A percentile compares a stretch with the other conserved stretches of the same genome.
These are phyloP conservation scores for Xylocampa areola DNA, from an alignment of 2,888 invertebrate genomes.

Conservation along the genomic window DNA sequence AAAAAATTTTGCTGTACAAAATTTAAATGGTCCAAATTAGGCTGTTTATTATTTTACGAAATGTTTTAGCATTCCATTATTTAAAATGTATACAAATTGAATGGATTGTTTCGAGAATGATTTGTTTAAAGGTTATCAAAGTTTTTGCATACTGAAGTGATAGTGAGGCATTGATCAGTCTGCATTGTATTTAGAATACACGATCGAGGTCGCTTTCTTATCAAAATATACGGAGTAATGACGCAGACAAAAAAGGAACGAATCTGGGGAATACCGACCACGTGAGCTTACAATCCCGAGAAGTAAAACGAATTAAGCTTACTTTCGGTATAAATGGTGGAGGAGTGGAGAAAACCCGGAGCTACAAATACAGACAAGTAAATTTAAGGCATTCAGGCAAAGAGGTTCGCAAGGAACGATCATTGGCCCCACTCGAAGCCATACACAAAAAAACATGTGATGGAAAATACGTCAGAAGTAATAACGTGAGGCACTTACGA, in stretches of 20 bases:
- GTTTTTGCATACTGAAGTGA: conserved; percentile 39
- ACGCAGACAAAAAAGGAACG: conserved; percentile 18
- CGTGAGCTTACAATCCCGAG: conserved; percentile 16
- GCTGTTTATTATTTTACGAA: conserved; percentile 6
- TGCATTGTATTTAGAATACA: conserved; percentile 55
- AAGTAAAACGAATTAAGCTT: too few species aligned
- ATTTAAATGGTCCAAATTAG: conserved; percentile 22
- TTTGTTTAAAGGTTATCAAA: conserved; percentile 24
- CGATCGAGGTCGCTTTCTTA: conserved; percentile 52
- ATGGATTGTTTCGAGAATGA: conserved; percentile 1
- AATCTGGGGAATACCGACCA: conserved; percentile 5
- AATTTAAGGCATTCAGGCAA: conserved; percentile 16
- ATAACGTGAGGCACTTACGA: neutral
- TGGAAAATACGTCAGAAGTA: conserved; percentile 7
- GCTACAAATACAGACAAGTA: too few species aligned
- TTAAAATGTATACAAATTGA: neutral
- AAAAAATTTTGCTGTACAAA: conserved; percentile 9
- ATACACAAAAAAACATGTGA: conserved; percentile 7
- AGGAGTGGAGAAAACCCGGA: too few species aligned
- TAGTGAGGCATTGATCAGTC: conserved; percentile 53
- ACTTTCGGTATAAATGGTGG: too few species aligned
- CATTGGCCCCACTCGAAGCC: conserved; percentile 15
- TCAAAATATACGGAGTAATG: conserved; percentile 43
- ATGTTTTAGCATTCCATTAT: neutral
- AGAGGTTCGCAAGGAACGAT: conserved; percentile 17